Conservation (phyloP, 2,113 vertebrate species). For the Dipodomys spectabilis region DNA sequence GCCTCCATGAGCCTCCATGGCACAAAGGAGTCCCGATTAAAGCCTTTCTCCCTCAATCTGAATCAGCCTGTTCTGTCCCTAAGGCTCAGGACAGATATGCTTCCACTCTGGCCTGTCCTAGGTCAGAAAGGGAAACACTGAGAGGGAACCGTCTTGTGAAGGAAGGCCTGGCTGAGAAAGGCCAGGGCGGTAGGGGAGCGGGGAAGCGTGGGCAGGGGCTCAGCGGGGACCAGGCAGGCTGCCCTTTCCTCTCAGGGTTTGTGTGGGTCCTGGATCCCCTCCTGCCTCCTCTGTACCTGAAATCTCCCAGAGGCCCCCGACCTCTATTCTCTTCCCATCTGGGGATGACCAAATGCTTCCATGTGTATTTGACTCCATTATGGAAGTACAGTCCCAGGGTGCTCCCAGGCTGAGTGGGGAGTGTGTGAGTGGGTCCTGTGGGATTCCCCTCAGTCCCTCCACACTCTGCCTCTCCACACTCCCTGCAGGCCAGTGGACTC, state of each 20-base stretch:
- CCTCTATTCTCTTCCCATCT: neutral
- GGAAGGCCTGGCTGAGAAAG: too few relatives aligned
- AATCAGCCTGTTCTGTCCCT: constrained; percentile 5
- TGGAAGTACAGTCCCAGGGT: neutral
- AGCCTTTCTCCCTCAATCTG: constrained; percentile 5
- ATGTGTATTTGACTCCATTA: neutral
- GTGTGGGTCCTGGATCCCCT: accelerated
- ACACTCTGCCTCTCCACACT: too few relatives aligned
- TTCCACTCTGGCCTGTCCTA: neutral
- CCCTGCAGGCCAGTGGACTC: too few relatives aligned
- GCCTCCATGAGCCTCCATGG: too few relatives aligned
- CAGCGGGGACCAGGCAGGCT: neutral
- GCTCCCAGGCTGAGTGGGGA: neutral
- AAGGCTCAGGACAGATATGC: accelerated
- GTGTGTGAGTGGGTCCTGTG: too few relatives aligned
- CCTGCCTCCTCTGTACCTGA: neutral
- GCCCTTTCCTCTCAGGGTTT: neutral
- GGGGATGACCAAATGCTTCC: neutral
- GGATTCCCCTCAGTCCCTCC: too few relatives aligned
- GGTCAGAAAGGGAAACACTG: neutral
- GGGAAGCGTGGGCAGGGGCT: neutral
- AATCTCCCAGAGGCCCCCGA: neutral
- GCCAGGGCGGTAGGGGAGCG: neutral
- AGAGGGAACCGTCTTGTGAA: neutral
- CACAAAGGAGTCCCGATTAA: constrained; percentile 14